Conservation (phyloP, 2,888 invertebrate species). For the Psococerastis gibbosa region DNA sequence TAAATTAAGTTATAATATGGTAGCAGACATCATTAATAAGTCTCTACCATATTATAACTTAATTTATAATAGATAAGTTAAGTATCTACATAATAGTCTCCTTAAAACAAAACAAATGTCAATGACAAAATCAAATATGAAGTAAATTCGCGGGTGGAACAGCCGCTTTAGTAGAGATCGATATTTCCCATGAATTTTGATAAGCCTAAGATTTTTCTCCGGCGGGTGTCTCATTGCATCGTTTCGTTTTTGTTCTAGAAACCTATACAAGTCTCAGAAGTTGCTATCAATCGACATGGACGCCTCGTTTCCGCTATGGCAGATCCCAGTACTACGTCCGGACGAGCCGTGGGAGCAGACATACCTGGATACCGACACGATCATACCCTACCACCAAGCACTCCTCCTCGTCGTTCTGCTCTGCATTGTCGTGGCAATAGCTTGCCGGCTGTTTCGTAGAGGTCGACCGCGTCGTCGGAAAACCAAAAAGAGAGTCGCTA, state of each 20-base stretch:
- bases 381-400: constrained; percentile 24
- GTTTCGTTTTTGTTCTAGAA: constrained; percentile 34
- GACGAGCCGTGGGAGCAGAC: constrained; percentile 29
- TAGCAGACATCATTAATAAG: no score
- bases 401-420: constrained; percentile 24
- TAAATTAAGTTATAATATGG: no score
- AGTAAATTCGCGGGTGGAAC: no score
- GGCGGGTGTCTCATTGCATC: no score
- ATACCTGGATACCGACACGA: constrained; percentile 30
- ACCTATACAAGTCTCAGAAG: constrained; percentile 59
- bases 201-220: no score
- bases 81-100: no score
- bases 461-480: constrained; percentile 27
- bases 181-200: no score
- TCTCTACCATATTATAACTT: no score
- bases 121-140: no score
- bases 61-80: no score
- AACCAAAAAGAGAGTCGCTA: constrained; percentile 17
- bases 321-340: constrained; percentile 11
- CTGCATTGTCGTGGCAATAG: constrained; percentile 23
- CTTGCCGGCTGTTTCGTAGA: constrained; percentile 25
- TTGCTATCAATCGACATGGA: constrained; percentile 37
- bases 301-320: constrained; percentile 19
- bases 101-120: no score
- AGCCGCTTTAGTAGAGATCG: no score